Evolutionary conservation across 1,140 invertebrate genomes (phyloP).

Genomic region (Caligus rogercresseyi): DNA sequence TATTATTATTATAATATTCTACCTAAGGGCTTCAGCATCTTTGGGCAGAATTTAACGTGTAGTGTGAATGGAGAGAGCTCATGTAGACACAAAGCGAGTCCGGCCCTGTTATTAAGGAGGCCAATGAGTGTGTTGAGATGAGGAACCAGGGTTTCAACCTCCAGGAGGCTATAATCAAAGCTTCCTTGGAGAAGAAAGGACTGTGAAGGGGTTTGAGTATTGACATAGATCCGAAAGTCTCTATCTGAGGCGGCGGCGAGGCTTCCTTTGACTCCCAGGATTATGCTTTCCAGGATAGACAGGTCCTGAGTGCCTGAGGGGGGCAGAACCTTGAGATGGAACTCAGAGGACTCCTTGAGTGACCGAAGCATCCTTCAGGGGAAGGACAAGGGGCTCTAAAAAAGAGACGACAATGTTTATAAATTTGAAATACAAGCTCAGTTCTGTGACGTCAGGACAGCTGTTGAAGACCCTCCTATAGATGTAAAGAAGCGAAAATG

Average conservation of each 20-base stretch:
- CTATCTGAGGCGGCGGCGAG: not conserved
- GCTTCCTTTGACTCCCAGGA: no score
- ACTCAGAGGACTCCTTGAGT: slow-evolving; percentile 18
- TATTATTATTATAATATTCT: no score
- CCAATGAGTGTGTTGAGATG: not conserved
- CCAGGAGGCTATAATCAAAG: not conserved
- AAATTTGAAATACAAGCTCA: no score
- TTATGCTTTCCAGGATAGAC: not conserved
- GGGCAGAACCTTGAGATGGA: slow-evolving; percentile 8
- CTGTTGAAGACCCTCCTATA: no score
- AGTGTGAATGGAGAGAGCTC: not conserved
- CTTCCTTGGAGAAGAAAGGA: not conserved
- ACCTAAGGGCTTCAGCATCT: not conserved
- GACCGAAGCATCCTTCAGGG: no score
- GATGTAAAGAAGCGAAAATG: no score
- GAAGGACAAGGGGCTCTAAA: no score
- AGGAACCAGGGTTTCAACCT: not conserved
- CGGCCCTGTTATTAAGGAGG: not conserved
- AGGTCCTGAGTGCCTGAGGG: not conserved
- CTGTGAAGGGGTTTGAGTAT: not conserved
- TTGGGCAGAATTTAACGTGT: not conserved
- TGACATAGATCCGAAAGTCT: not conserved
- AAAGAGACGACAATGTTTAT: no score
- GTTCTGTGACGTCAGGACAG: no score
- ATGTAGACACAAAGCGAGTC: not conserved